Evolutionary conservation across 2,888 invertebrate genomes (phyloP).

Genomic region (Uropetala carovei): DNA sequence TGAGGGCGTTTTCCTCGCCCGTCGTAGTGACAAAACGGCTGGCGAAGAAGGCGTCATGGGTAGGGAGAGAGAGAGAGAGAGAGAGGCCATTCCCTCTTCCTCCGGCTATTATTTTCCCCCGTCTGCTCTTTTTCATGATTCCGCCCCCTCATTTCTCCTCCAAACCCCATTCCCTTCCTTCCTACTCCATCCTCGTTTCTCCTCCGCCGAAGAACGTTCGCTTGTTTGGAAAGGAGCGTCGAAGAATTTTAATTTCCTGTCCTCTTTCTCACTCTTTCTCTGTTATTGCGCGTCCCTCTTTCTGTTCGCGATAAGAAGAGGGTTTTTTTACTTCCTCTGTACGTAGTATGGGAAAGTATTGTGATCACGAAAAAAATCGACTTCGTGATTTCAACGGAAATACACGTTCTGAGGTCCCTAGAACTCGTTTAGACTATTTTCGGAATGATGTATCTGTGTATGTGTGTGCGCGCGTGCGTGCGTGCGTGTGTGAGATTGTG

Average conservation of each 20-base stretch:
- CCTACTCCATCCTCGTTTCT: too few species aligned
- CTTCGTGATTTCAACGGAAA: too few species aligned
- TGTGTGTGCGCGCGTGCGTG: too few species aligned
- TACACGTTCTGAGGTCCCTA: too few species aligned
- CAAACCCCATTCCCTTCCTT: background rate
- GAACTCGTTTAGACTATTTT: too few species aligned
- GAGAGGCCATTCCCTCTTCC: background rate
- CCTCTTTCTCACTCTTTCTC: background rate
- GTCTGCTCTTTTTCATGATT: background rate
- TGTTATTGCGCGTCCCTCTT: background rate
- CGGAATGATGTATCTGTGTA: too few species aligned
- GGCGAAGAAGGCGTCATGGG: background rate
- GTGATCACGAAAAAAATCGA: too few species aligned
- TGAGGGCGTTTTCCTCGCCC: background rate
- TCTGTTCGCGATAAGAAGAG: too few species aligned
- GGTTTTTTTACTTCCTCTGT: too few species aligned
- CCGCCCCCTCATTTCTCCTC: too few species aligned
- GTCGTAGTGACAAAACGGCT: background rate
- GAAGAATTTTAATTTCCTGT: slow-evolving; percentile 22
- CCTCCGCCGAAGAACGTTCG: background rate
- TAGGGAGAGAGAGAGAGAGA: background rate
- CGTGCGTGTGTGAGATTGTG: too few species aligned
- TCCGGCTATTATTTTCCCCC: slow-evolving; percentile 22
- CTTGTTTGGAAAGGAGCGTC: background rate
- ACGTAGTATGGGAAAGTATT: too few species aligned